Conservation (phyloP, 1,140 invertebrate species). For the Drosophila trapezifrons region DNA sequence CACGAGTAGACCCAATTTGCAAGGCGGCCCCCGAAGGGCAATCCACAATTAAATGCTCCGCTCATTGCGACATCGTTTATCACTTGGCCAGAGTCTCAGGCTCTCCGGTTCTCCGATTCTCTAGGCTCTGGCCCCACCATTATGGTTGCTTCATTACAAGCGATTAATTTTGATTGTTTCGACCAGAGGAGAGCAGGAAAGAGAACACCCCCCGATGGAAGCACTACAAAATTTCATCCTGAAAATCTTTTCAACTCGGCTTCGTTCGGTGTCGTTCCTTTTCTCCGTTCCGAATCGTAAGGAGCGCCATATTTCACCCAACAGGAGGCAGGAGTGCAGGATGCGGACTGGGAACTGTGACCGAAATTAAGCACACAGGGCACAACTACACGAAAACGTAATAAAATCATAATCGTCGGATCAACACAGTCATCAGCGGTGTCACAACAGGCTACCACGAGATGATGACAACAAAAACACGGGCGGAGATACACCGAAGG, state of each 20-base stretch:
- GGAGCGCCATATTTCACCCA: constrained; percentile 70
- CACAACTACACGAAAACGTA: constrained; percentile 82
- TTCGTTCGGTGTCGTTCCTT: constrained; percentile 5
- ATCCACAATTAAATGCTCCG: constrained; percentile 73
- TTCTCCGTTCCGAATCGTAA: constrained; percentile 18
- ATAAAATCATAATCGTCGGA: constrained; percentile 84
- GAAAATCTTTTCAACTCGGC: constrained; percentile 23
- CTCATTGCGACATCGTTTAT: constrained; percentile 74
- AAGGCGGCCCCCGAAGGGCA: constrained; percentile 44
- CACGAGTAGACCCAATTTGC: constrained; percentile 52
- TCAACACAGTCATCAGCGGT: constrained; percentile 84
- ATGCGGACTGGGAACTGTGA: constrained; percentile 34
- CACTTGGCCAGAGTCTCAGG: constrained; percentile 23
- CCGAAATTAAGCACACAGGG: constrained; percentile 78
- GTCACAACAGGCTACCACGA: constrained; percentile 69
- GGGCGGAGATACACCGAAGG: constrained; percentile 26
- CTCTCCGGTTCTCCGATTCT: constrained; percentile 12
- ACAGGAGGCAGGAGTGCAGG: constrained; percentile 45
- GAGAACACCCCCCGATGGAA: constrained; percentile 19
- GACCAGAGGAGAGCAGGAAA: constrained; percentile 25
- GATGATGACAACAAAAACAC: constrained; percentile 34
- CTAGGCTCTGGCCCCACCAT: constrained; percentile 36
- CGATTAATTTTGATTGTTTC: constrained; percentile 78
- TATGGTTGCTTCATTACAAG: constrained; percentile 70
- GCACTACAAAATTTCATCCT: constrained; percentile 33